Evolutionary conservation across 2,888 invertebrate species (phyloP).

Genomic region (Sphecodes monilicornis): DNA sequence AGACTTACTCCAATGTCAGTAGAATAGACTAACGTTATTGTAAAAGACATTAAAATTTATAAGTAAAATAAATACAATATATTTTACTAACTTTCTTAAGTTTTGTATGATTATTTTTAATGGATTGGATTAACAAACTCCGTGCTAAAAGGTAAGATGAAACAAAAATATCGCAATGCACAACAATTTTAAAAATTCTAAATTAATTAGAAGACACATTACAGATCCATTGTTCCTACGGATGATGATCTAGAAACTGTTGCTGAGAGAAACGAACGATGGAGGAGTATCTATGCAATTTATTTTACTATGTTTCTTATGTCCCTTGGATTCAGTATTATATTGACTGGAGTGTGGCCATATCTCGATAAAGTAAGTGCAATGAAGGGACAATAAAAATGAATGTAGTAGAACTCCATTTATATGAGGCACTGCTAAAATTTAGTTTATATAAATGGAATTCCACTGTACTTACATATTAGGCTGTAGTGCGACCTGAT

Average conservation of each 20-base stretch:
- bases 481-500: neutral
- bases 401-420: no score
- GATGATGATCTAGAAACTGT: slow-evolving; percentile 88
- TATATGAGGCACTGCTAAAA: no score
- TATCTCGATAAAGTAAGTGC: slow-evolving; percentile 92
- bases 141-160: slow-evolving; percentile 49
- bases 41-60: neutral
- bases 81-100: neutral
- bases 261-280: slow-evolving; percentile 89
- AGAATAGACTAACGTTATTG: neutral
- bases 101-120: slow-evolving; percentile 41
- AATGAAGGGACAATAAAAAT: slow-evolving; percentile 2
- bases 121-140: slow-evolving; percentile 62
- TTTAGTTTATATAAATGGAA: no score
- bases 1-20: neutral
- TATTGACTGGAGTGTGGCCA: slow-evolving; percentile 95
- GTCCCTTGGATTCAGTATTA: slow-evolving; percentile 94
- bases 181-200: neutral
- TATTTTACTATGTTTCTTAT: slow-evolving; percentile 96
- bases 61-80: neutral
- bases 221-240: slow-evolving; percentile 42
- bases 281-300: slow-evolving; percentile 92
- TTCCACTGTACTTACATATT: no score
- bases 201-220: neutral
- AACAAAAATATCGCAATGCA: neutral